Conservation (phyloP, 1,140 invertebrate species). For the Drosophila kanapiae region DNA sequence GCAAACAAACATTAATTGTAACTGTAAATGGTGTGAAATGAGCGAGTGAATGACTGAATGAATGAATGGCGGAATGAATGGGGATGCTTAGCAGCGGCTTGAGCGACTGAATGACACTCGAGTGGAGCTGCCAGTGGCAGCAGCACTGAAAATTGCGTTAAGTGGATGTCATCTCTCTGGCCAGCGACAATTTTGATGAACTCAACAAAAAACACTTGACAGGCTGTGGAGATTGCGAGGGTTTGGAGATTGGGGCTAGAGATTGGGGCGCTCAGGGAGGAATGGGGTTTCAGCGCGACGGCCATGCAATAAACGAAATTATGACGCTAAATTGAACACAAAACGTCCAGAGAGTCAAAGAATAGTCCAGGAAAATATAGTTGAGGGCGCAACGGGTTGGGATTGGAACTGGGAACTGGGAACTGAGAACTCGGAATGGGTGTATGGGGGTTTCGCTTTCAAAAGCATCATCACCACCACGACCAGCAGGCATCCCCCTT, state of each 20-base stretch:
- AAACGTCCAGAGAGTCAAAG: constrained; percentile 73
- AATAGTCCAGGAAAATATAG: constrained; percentile 59
- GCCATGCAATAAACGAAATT: constrained; percentile 80
- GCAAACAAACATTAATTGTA: constrained; percentile 82
- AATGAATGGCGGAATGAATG: constrained; percentile 51
- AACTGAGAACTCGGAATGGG: constrained; percentile 3
- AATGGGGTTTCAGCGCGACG: constrained; percentile 24
- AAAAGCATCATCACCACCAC: constrained; percentile 34
- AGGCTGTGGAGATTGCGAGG: constrained; percentile 46
- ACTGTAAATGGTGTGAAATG: constrained; percentile 80
- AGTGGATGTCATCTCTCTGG: constrained; percentile 65
- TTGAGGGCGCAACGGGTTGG: constrained; percentile 23
- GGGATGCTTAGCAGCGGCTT: constrained; percentile 53
- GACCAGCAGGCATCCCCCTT: constrained; percentile 24
- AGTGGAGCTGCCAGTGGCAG: constrained; percentile 59
- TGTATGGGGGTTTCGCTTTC: constrained; percentile 52
- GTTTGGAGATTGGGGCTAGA: constrained; percentile 1
- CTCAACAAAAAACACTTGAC: constrained; percentile 83
- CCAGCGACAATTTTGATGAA: constrained; percentile 80
- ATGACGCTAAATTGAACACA: constrained; percentile 83
- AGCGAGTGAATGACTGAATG: constrained; percentile 49
- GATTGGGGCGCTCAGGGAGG: background rate
- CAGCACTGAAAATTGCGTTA: constrained; percentile 69
- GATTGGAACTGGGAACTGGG: constrained; percentile 2
- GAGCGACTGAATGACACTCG: constrained; percentile 64